Evolutionary conservation across 2,113 vertebrate species (phyloP).

Genomic region (Spea multiplicata): DNA sequence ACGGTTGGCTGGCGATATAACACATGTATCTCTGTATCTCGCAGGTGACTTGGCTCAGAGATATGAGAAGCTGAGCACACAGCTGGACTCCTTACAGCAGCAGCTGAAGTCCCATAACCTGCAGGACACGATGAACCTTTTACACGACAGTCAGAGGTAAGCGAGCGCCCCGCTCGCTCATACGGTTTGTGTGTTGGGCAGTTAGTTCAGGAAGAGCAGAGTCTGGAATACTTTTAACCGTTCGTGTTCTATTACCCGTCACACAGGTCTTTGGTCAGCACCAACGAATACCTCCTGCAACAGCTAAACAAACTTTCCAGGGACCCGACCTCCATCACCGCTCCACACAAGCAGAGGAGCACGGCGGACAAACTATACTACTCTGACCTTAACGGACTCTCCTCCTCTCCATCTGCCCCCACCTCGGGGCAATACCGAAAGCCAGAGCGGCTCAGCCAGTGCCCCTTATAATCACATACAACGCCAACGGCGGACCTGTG

Average conservation of each 20-base stretch:
- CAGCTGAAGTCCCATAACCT: constrained; percentile 62
- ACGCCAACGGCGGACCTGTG: too few species aligned
- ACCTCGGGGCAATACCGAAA: background rate
- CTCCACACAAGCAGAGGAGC: background rate
- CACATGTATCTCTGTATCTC: constrained; percentile 13
- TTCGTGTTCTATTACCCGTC: constrained; percentile 2
- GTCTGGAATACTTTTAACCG: background rate
- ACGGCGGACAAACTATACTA: background rate
- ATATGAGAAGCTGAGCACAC: constrained; percentile 57
- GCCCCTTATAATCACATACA: background rate
- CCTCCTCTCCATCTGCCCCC: accelerated
- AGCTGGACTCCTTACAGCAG: constrained; percentile 59
- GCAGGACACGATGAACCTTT: constrained; percentile 58
- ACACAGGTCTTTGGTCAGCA: constrained; percentile 49
- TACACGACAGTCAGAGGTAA: constrained; percentile 67
- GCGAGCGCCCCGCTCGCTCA: too few species aligned
- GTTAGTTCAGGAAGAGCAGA: background rate
- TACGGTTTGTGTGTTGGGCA: background rate
- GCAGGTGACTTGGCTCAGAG: constrained; percentile 57
- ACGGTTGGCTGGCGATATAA: too few species aligned
- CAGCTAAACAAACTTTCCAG: constrained; percentile 50
- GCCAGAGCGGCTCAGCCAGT: background rate
- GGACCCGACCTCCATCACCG: background rate
- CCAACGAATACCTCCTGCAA: constrained; percentile 56
- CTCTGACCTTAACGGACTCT: background rate